Conservation (phyloP, 2,113 vertebrate genomes). For the Delphinapterus leucas region DNA sequence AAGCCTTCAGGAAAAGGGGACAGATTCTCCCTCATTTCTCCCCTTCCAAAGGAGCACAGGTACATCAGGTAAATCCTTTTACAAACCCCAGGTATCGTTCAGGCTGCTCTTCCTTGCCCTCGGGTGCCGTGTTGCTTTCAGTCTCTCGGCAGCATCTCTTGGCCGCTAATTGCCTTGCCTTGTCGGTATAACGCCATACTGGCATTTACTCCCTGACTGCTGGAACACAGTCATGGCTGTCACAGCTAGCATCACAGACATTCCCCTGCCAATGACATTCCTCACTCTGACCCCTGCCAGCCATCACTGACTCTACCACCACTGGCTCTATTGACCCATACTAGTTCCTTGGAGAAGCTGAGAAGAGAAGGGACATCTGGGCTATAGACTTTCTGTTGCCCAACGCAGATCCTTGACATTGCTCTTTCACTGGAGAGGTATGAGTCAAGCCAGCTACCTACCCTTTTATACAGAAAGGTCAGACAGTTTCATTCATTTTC, state of each 20-base stretch:
- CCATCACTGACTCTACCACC: background rate
- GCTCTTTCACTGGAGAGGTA: background rate
- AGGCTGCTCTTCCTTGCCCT: background rate
- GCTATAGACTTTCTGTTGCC: background rate
- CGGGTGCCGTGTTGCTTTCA: fast-evolving
- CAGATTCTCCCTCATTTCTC: background rate
- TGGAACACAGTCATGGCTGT: background rate
- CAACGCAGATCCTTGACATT: background rate
- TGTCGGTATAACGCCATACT: background rate
- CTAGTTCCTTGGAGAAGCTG: background rate
- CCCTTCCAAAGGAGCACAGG: background rate
- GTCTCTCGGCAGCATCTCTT: background rate
- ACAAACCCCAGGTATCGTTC: background rate
- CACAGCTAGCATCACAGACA: background rate
- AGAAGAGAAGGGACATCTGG: background rate
- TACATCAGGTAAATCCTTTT: background rate
- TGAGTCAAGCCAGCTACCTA: background rate
- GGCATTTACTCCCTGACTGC: background rate
- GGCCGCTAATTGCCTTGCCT: background rate
- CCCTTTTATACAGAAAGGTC: background rate
- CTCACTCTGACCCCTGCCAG: background rate
- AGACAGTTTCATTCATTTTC: background rate
- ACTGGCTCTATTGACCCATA: background rate
- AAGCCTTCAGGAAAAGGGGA: background rate
- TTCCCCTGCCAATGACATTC: background rate